A percentile compares a stretch with the other conserved stretches of the same genome.
These are phyloP conservation scores for Papilio glaucus DNA, from an alignment of 1,140 invertebrate species.

Conservation along the genomic window DNA sequence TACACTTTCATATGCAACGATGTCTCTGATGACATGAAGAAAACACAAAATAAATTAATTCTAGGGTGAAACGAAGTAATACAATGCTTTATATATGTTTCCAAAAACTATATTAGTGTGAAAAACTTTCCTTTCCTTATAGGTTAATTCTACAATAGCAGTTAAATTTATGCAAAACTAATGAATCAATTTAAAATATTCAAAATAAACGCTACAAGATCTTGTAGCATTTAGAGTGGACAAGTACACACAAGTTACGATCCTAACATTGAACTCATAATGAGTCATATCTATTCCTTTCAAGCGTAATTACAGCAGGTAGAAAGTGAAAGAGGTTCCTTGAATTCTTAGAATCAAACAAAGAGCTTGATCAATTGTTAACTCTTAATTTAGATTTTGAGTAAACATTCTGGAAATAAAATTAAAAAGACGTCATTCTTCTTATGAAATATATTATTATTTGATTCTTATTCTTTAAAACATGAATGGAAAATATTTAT, in stretches of 20 bases:
- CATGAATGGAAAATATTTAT: background rate
- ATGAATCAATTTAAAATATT: too few relatives aligned
- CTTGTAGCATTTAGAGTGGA: background rate
- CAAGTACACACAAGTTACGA: background rate
- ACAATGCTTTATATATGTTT: too few relatives aligned
- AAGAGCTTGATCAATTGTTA: slow-evolving; percentile 2
- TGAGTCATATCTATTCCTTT: slow-evolving; percentile 33
- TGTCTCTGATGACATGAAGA: too few relatives aligned
- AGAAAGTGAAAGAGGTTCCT: background rate
- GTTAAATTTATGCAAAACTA: too few relatives aligned
- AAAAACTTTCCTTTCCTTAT: too few relatives aligned
- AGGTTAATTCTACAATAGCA: too few relatives aligned
- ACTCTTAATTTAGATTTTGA: background rate
- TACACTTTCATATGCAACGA: too few relatives aligned
- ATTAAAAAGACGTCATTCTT: background rate
- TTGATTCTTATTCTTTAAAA: background rate
- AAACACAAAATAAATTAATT: too few relatives aligned
- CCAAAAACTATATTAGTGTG: too few relatives aligned
- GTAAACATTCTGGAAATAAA: background rate
- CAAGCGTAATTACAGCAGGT: slow-evolving; percentile 19
- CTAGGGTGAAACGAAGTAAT: too few relatives aligned
- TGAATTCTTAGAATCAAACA: background rate
- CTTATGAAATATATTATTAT: background rate
- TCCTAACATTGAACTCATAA: slow-evolving; percentile 40
- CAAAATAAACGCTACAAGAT: too few relatives aligned